Base-by-base conservation (phyloP, 23 tunicate genomes). In the Trididemnum nubilum region DNA sequence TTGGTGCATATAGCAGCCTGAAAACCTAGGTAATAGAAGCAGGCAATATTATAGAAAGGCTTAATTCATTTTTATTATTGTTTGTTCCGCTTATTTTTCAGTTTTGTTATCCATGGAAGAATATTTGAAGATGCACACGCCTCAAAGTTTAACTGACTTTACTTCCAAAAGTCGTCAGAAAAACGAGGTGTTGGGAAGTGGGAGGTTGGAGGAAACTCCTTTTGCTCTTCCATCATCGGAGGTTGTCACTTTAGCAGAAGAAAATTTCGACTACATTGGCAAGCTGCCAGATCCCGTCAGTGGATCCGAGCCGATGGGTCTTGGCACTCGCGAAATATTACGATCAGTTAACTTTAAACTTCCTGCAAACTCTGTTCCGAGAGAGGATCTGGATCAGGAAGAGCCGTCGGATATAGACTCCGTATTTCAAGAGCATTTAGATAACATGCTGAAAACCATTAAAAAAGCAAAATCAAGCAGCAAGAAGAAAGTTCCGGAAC, bases 371-470 rank as follows among this genome's bases (percentile, higher is more conserved):
- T 22, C 81, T 2, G 9, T 54, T 54, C 44, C 65, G 19, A 22
- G 29, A 7, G 67, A 51, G 2, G 39, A 30, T 25, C 3, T 35
- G 15, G 79, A 69, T 30, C 28, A 29, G 18, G 84, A 71, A 23
- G 66, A 51, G 12, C 24, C 37, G 58, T 65, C 89, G 1, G 90
- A 88, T 34, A 82, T 87, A 0, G 90, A 91, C 40, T 88, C 91
- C 0, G 90, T 91, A 3, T 82, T 91, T n/a, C 97, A 91, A 69
- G 64, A 64, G 0, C 97, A 91, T 38, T 27, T 91, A 34, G 76
- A 77, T 34, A 91, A 88, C 58, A 85, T 91, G 80, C 50, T 86
- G 36, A 91, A 91, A 51, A 86, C 90, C 15, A 91, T 91, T 25
- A 91, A 81, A 50, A 64, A 66, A 59, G 90, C 97, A 7, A 85